Evolutionary conservation across 1,140 invertebrate genomes (phyloP).

Genomic region (Temnothorax curvispinosus): DNA sequence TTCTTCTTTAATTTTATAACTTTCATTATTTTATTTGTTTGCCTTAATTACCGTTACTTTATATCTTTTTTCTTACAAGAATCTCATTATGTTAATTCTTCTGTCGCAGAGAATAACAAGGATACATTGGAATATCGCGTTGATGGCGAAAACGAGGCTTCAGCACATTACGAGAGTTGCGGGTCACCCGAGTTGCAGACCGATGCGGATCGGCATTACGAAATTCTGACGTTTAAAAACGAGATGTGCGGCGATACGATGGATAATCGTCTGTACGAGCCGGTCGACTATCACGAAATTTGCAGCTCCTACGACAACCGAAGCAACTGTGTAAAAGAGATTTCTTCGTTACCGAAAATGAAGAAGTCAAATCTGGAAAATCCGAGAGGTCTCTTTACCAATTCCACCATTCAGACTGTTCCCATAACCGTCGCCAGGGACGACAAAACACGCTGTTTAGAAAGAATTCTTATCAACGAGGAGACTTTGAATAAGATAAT

Average conservation of each 20-base stretch:
- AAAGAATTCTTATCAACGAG: conserved; percentile 77
- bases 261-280: conserved; percentile 30
- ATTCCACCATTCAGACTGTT: conserved; percentile 50
- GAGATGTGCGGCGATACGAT: conserved; percentile 14
- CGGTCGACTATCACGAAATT: conserved; percentile 4
- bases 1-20: not conserved
- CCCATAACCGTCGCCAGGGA: conserved; percentile 57
- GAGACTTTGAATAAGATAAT: conserved; percentile 79
- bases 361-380: not conserved
- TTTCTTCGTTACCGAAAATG: not conserved
- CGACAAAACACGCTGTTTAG: conserved; percentile 60
- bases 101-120: not conserved
- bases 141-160: conserved; percentile 9
- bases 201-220: conserved; percentile 42
- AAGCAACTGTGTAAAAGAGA: not conserved
- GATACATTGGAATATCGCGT: not conserved
- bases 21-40: not conserved
- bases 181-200: conserved; percentile 13
- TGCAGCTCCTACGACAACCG: not conserved
- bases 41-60: not conserved
- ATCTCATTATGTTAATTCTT: not conserved
- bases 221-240: conserved; percentile 43
- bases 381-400: not conserved
- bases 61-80: not conserved
- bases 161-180: conserved; percentile 34